phyloP scores from a whole-genome alignment of 2,113 vertebrate genomes.

The Sisor rabdophorus region DNA sequence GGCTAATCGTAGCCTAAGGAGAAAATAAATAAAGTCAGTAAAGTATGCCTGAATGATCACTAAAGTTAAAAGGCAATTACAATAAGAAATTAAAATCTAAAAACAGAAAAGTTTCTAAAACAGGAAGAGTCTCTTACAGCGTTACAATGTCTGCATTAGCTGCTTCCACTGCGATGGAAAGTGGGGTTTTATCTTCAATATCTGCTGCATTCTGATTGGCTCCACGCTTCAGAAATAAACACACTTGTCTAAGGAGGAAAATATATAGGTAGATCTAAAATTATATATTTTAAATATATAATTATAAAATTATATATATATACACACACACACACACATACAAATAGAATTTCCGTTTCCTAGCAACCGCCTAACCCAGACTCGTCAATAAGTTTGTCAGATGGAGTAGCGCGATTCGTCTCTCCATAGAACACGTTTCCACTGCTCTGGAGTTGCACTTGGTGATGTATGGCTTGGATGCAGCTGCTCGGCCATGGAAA shows the following conservation, averaged over 20 bases:
- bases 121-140: slow-evolving; percentile 72
- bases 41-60: not conserved
- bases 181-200: slow-evolving; percentile 87
- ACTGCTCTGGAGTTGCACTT: too few species aligned
- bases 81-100: not conserved
- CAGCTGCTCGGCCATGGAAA: too few species aligned
- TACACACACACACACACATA: too few species aligned
- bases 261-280: too few species aligned
- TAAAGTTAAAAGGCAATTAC: not conserved
- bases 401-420: too few species aligned
- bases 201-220: slow-evolving; percentile 95
- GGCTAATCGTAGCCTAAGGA: slow-evolving; percentile 84
- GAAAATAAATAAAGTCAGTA: not conserved
- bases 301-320: too few species aligned
- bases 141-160: slow-evolving; percentile 98
- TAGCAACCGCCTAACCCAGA: too few species aligned
- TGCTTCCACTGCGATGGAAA: slow-evolving; percentile 89
- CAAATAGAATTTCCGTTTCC: too few species aligned
- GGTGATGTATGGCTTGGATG: too few species aligned
- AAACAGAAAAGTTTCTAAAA: not conserved
- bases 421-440: too few species aligned
- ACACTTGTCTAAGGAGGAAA: slow-evolving; percentile 98
- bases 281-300: too few species aligned
- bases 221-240: slow-evolving; percentile 94
- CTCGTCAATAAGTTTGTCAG: too few species aligned